phyloP scores from a whole-genome alignment of 2,888 invertebrate genomes.

The Drosophila cognata region DNA sequence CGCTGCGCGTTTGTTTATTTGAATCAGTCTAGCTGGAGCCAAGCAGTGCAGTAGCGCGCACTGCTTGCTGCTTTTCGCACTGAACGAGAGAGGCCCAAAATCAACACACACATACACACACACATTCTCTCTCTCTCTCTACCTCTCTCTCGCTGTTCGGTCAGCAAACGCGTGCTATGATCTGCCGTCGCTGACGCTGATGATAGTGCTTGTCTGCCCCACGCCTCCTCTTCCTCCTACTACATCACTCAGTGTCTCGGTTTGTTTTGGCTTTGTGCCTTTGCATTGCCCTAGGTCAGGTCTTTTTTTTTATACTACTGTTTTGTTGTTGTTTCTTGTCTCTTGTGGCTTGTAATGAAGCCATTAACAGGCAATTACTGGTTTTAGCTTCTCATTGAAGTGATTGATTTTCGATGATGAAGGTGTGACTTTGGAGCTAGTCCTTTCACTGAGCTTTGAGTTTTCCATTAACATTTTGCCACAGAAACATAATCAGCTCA shows the following conservation, averaged over 20 bases:
- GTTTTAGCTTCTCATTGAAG: constrained; percentile 52
- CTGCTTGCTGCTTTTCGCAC: constrained; percentile 46
- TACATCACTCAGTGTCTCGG: constrained; percentile 5
- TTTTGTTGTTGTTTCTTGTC: constrained; percentile 35
- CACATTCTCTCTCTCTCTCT: not conserved
- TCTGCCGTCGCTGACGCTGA: constrained; percentile 29
- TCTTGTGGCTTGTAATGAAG: constrained; percentile 68
- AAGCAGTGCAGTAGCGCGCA: constrained; percentile 46
- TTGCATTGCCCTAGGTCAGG: constrained; percentile 76
- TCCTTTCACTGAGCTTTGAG: constrained; percentile 55
- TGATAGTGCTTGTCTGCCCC: constrained; percentile 17
- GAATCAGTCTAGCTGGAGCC: constrained; percentile 38
- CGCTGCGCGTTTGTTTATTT: constrained; percentile 69
- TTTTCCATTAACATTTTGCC: constrained; percentile 34
- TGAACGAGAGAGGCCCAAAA: constrained; percentile 8
- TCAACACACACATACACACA: not conserved
- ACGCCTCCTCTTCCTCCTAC: not conserved
- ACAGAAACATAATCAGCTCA: constrained; percentile 46
- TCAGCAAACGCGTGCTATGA: constrained; percentile 52
- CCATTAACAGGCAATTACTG: constrained; percentile 67
- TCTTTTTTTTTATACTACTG: constrained; percentile 58
- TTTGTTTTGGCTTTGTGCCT: constrained; percentile 30
- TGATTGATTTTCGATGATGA: constrained; percentile 53
- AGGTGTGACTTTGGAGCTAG: constrained; percentile 8
- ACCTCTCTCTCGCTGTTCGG: constrained; percentile 13